Conservation (phyloP, 2,797 vertebrate genomes). For the Onychomys arenicola region DNA sequence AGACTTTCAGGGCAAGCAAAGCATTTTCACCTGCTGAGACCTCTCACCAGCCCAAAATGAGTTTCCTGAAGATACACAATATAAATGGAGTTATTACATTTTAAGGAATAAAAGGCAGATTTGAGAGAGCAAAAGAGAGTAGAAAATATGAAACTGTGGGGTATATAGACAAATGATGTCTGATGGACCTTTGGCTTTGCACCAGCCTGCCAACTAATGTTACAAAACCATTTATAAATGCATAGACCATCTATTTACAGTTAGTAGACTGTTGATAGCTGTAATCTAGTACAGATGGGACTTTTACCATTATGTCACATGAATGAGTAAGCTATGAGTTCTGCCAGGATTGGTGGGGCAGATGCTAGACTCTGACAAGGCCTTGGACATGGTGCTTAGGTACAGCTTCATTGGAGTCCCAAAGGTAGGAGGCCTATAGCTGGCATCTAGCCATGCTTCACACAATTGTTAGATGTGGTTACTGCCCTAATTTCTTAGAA, state of each 20-base stretch:
- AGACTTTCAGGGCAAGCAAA: neutral
- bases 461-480: neutral
- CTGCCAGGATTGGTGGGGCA: neutral
- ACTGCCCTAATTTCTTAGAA: neutral
- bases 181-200: neutral
- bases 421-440: neutral
- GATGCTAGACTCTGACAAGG: neutral
- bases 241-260: fast-evolving
- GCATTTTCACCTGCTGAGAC: neutral
- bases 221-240: neutral
- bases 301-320: neutral
- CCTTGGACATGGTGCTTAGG: neutral
- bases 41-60: neutral
- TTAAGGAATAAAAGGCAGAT: neutral
- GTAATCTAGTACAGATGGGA: neutral
- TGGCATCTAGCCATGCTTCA: neutral
- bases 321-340: neutral
- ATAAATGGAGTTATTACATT: neutral
- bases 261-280: neutral
- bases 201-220: neutral
- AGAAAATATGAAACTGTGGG: neutral
- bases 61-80: neutral
- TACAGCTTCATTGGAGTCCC: neutral
- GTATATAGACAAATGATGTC: neutral
- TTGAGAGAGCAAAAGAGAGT: neutral